These are phyloP conservation scores for Drosophila takahashii DNA, from an alignment of 1,140 invertebrate species.

Conservation along the genomic window DNA sequence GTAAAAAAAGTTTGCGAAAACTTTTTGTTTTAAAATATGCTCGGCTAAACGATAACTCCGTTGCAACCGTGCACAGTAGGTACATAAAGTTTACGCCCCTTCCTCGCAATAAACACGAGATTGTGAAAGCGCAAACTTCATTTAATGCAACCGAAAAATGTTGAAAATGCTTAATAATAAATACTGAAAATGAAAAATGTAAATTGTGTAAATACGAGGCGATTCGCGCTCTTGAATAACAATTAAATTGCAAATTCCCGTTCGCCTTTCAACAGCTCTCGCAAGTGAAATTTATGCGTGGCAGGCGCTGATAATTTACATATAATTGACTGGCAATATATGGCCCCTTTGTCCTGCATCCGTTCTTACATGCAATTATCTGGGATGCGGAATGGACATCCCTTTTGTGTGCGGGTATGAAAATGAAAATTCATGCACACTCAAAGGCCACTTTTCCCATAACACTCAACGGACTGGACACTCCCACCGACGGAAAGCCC, in stretches of 20 bases:
- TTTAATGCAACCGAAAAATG: background rate
- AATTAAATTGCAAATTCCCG: background rate
- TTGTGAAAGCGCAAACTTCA: background rate
- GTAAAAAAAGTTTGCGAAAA: constrained; percentile 37
- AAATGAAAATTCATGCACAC: background rate
- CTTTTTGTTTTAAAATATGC: constrained; percentile 3
- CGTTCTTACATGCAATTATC: background rate
- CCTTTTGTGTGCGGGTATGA: background rate
- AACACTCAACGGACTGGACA: background rate
- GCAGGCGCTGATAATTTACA: constrained; percentile 3
- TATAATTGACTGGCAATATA: background rate
- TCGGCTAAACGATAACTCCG: background rate
- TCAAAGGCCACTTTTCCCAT: background rate
- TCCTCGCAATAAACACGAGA: background rate
- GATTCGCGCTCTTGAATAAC: background rate
- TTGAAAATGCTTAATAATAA: too few relatives aligned
- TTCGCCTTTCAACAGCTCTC: background rate
- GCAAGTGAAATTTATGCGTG: background rate
- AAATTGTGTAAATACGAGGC: background rate
- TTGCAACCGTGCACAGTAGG: background rate
- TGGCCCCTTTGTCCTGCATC: background rate
- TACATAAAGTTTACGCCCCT: background rate
- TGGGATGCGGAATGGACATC: background rate
- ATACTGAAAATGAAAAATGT: background rate
- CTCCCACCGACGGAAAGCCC: background rate